Evolutionary conservation across 1,140 invertebrate genomes (phyloP).

Genomic region (Nylanderia fulva): DNA sequence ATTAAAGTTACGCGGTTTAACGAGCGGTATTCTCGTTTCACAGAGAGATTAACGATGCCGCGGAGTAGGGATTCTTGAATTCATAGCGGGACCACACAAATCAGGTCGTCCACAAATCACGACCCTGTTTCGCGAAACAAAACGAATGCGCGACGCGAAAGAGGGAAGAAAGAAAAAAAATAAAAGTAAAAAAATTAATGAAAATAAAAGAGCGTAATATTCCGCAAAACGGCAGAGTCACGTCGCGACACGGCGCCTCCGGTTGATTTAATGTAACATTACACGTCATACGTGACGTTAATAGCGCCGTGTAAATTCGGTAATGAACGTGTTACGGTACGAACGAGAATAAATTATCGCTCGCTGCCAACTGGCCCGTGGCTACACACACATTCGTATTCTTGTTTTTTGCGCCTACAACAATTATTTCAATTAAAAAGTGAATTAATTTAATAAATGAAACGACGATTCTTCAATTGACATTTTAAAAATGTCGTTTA

Average conservation of each 20-base stretch:
- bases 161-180: neutral
- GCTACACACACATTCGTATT: neutral
- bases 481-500: neutral
- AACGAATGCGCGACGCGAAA: neutral
- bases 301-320: constrained; percentile 28
- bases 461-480: neutral
- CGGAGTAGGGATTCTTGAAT: constrained; percentile 44
- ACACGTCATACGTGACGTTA: constrained; percentile 20
- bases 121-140: neutral
- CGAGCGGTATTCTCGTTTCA: constrained; percentile 44
- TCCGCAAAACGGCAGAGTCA: constrained; percentile 31
- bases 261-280: constrained; percentile 64
- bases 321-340: constrained; percentile 32
- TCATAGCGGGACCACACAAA: constrained; percentile 52
- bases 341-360: neutral
- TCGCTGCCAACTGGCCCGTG: neutral
- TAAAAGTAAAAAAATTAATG: neutral
- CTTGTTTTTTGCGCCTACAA: neutral
- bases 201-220: constrained; percentile 52
- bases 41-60: constrained; percentile 32
- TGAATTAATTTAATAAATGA: neutral
- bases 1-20: constrained; percentile 54
- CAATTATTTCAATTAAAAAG: constrained; percentile 1
- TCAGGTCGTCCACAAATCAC: constrained; percentile 66
- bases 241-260: neutral